These are phyloP conservation scores for Sebastes melanostomus DNA, from an alignment of 2,797 vertebrate species.

Conservation along the genomic window DNA sequence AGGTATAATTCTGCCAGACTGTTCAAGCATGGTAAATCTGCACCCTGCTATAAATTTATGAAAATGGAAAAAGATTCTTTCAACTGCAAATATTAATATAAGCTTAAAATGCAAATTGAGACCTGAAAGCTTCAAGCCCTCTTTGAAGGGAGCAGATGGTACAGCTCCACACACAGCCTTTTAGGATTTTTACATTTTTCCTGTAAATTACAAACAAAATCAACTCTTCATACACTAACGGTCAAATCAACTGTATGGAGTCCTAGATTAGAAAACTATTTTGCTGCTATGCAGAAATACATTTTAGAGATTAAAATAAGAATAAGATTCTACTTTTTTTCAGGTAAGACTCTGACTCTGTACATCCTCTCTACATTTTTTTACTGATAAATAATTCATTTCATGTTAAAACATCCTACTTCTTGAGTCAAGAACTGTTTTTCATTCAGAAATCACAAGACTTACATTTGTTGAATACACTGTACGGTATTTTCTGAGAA, in stretches of 20 bases:
- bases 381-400: not conserved
- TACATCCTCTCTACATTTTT: rapidly evolving
- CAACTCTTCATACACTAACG: not conserved
- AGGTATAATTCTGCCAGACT: slow-evolving; percentile 25
- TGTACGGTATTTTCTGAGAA: not conserved
- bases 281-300: not conserved
- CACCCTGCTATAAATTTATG: not conserved
- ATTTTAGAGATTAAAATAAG: not conserved
- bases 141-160: slow-evolving; percentile 19
- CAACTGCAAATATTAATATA: slow-evolving; percentile 14
- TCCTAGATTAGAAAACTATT: not conserved
- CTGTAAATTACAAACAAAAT: slow-evolving; percentile 2
- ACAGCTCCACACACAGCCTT: not conserved
- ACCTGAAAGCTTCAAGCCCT: slow-evolving; percentile 9
- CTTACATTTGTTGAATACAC: not conserved
- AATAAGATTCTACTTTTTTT: not conserved
- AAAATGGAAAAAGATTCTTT: slow-evolving; percentile 11
- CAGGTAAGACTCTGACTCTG: not conserved
- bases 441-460: not conserved
- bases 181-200: slow-evolving; percentile 18
- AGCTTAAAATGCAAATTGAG: slow-evolving; percentile 40
- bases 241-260: not conserved
- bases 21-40: not conserved
- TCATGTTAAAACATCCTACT: not conserved
- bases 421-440: not conserved